These are phyloP conservation scores for Saguinus imperator DNA, from an alignment of 2,113 vertebrate genomes.

Conservation along the genomic window DNA sequence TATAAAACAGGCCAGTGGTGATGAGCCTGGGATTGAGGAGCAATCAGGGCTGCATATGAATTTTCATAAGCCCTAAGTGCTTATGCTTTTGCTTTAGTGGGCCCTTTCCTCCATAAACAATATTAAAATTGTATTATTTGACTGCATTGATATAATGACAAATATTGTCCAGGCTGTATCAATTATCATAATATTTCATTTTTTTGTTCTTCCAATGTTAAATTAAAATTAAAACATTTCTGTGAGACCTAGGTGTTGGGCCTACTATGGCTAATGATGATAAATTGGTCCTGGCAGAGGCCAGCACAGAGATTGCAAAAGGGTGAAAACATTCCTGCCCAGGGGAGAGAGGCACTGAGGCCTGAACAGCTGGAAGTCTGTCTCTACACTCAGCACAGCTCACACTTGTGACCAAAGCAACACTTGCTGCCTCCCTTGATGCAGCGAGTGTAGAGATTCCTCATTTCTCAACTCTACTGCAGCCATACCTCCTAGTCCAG, in stretches of 20 bases:
- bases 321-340: neutral
- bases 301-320: neutral
- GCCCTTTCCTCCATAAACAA: neutral
- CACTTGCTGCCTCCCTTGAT: neutral
- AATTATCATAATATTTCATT: neutral
- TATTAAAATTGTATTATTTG: neutral
- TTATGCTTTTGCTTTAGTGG: neutral
- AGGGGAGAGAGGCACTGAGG: neutral
- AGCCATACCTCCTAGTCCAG: neutral
- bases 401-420: neutral
- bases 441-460: neutral
- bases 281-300: neutral
- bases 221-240: neutral
- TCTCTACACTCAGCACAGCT: neutral
- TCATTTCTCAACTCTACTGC: neutral
- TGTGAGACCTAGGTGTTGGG: neutral
- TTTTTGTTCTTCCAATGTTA: neutral
- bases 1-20: neutral
- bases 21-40: neutral
- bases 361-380: neutral
- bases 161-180: neutral
- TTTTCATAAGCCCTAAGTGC: neutral
- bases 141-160: neutral
- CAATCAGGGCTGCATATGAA: neutral
- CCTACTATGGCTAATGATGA: neutral